Percentiles rank a stretch among this genome's conserved stretches.
These are phyloP conservation scores for Sphenodon punctatus DNA, from an alignment of 2,797 vertebrate species.

Conservation along the genomic window DNA sequence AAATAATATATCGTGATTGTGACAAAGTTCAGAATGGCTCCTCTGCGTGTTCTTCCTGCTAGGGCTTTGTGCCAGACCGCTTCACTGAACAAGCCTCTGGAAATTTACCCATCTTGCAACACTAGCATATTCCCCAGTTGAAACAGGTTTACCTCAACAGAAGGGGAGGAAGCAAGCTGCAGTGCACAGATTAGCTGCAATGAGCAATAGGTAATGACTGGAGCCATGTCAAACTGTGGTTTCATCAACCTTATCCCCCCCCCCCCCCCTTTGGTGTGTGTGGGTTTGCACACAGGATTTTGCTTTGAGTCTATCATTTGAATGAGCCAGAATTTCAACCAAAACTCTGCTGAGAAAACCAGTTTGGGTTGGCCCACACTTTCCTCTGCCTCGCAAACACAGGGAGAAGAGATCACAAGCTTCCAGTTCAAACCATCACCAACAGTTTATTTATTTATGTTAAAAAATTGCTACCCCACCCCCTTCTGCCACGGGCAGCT, in stretches of 20 bases:
- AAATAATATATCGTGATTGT: not conserved
- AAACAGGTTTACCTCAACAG: slow-evolving; percentile 35
- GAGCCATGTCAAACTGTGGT: not conserved
- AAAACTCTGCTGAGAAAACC: slow-evolving; percentile 16
- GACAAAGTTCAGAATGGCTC: not conserved
- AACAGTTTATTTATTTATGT: no score
- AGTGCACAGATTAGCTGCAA: slow-evolving; percentile 24
- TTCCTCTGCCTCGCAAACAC: not conserved
- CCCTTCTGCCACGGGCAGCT: no score
- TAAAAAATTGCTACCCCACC: no score
- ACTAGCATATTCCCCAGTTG: not conserved
- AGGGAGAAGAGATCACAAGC: no score
- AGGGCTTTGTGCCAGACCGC: not conserved
- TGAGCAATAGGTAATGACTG: slow-evolving; percentile 36
- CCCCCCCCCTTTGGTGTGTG: not conserved
- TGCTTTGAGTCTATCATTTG: not conserved
- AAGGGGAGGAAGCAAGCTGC: slow-evolving; percentile 34
- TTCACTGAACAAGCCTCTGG: not conserved
- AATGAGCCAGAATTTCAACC: slow-evolving; percentile 27
- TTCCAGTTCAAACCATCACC: no score
- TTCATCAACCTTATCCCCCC: not conserved
- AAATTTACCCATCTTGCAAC: slow-evolving; percentile 12
- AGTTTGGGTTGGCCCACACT: not conserved
- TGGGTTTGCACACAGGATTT: not conserved
- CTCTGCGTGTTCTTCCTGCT: not conserved